Evolutionary conservation across 2,113 vertebrate species (phyloP), one percentile per base, ranked within the genome.

Genomic region (Neogobius melanostomus): DNA sequence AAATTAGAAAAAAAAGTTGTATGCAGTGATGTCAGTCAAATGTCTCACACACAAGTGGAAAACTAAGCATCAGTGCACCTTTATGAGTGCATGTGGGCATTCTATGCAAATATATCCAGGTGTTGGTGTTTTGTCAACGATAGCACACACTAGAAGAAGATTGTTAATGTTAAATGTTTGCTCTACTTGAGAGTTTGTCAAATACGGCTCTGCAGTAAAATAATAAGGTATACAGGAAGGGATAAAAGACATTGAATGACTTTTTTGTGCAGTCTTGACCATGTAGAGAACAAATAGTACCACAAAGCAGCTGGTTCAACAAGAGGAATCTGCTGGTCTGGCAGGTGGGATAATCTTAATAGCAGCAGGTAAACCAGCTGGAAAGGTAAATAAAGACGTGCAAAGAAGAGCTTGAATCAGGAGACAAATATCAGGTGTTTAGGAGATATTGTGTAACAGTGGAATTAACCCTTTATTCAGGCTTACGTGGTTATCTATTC

Each of bases 351-450:
- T 76, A 74, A 88, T 83, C 83, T 86, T 64, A 60, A 77, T 85
- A 66, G 83, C 88, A 88, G 89, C 85, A 82, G 75, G 88, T 90
- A 85, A 84, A 84, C 68, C 74, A 11, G 73, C 73, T 60, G 69
- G 79, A 75, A 83, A 85, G 81, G 75, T 86, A 87, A 88, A 88
- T 83, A 88, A 88, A 79, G 85, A 71, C 78, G 72, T 70, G 76
- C 89, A 86, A 89, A 79, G 82, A 79, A 68, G 69, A 46, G 71
- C 76, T 66, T 71, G 85, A 89, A 90, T 90, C 86, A 83, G 85
- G 88, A 88, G 85, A 83, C 85, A 90, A 92, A 92, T 90, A 88
- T 85, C 80, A 86, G 70, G 86, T 88, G 88, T 87, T 83, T 44
- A 69, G 67, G 59, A 21, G 75, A 81, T 59, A 74, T 89, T 80